Evolutionary conservation across 2,888 invertebrate genomes (phyloP), one percentile per base, ranked within the genome.

Genomic region (Lasioglossum lativentre): DNA sequence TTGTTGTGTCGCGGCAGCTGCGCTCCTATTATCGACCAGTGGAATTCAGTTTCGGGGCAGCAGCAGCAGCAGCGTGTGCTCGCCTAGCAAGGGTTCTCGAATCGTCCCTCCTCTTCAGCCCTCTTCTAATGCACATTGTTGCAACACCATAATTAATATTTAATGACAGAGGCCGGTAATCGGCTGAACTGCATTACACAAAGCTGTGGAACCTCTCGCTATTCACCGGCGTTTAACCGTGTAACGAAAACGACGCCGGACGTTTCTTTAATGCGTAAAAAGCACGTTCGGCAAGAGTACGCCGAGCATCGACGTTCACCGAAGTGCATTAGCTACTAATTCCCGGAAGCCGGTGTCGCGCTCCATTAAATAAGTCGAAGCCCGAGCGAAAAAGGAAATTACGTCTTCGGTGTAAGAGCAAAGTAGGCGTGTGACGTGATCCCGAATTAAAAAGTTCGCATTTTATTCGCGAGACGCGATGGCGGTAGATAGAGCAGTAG

Each of bases 181-280:
- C 90, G 89, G 89, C 90, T 90, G 83, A 90, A 85, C 86, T 89
- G 75, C 83, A 83, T 90, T 86, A 82, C 82, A 81, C 66, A 80
- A 87, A 82, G 86, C 84, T 82, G 86, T 86, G 84, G 12, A 63
- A 75, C 52, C 72, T 59, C 76, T 47, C 68, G 34, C 74, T 63
- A 82, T 85, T 86, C 87, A 66, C 73, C 77, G 76, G 71, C 34
- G 78, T 59, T 77, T 74, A 73, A 34, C 52, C 75, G 68, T 34
- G n/a, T 66, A 56, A 76, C 63, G 59, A 70, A 75, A 77, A 56
- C 71, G 63, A 66, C 30, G 27, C 63, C 14, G 47, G 79, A 78
- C 81, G 75, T 81, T 83, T 71, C 80, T 81, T 90, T 88, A 86
- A 90, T 70, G 72, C 80, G 59, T 56, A 66, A 79, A 79, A 79